These are phyloP conservation scores for Heterocephalus glaber DNA, from an alignment of 2,113 vertebrate species.

Conservation along the genomic window DNA sequence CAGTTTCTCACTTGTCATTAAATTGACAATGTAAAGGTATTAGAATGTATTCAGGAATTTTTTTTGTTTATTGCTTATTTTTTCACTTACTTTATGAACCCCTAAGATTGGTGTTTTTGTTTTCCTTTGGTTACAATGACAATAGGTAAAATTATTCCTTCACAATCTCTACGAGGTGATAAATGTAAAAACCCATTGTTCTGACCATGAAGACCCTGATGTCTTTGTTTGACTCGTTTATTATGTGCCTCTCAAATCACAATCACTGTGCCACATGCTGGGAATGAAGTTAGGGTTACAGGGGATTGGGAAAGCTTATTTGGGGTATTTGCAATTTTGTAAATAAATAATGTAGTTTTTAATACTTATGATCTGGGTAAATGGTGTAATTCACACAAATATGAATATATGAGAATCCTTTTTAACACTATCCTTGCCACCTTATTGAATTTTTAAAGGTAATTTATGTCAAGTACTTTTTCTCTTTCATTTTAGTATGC, in stretches of 20 bases:
- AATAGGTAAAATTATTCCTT: background rate
- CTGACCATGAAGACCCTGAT: background rate
- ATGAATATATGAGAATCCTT: background rate
- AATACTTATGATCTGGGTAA: background rate
- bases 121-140: background rate
- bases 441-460: background rate
- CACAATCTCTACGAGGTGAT: background rate
- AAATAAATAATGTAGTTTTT: background rate
- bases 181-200: background rate
- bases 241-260: background rate
- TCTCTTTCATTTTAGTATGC: background rate
- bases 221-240: background rate
- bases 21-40: background rate
- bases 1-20: conserved; percentile 29
- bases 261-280: background rate
- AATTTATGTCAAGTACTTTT: background rate
- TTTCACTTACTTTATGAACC: conserved; percentile 10
- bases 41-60: background rate
- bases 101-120: background rate
- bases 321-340: background rate
- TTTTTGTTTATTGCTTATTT: background rate
- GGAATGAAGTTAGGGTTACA: background rate
- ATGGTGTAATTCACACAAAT: background rate
- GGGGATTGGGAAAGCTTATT: background rate
- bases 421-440: background rate